Base-by-base conservation (phyloP, 2,888 invertebrate genomes). In the Perizoma flavofasciatum region DNA sequence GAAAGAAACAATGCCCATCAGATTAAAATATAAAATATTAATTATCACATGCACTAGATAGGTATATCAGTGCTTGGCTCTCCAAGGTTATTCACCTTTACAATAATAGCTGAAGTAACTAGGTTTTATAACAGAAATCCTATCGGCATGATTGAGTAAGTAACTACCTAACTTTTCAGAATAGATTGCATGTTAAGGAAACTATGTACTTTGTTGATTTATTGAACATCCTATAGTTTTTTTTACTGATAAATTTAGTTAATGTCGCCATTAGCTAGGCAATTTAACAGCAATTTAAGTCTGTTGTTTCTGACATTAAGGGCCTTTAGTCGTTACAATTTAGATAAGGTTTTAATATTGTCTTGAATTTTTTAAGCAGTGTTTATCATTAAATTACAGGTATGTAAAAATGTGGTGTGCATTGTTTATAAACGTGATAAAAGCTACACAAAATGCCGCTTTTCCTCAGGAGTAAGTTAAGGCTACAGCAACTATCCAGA, bases 1-100 rank as follows among this genome's bases (percentile, higher is more conserved):
- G 46, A 57, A 54, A 59, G 47, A 59, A 55, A 57, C 51, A 57
- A 10, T 5, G 32, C 11, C 39, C 4, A 10, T 0, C 7, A 33
- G 35, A 53, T 32, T 59, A 22, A 22, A 22, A 51, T 66, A 44
- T 57, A 47, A 48, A 61, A 63, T 63, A 63, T 55, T 49, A 66
- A n/a, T n/a, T n/a, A n/a, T n/a, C 61, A 65, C 51, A 62, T 66
- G 47, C 50, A 59, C 40, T 52, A 51, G 65, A 46, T 65, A 70
- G 22, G 22, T 22, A 22, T 77, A 77, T 74, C 75, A 74, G 70
- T 66, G 61, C 63, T 69, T 59, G 56, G 49, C 45, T 53, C 41
- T 45, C 63, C 49, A 54, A 74, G 80, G 76, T 82, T 78, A 59
- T 79, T 85, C 70, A 84, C 78, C 82, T 41, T 10, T 41, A 10